phyloP scores from a whole-genome alignment of 2,797 vertebrate genomes.

The Alca torda region DNA sequence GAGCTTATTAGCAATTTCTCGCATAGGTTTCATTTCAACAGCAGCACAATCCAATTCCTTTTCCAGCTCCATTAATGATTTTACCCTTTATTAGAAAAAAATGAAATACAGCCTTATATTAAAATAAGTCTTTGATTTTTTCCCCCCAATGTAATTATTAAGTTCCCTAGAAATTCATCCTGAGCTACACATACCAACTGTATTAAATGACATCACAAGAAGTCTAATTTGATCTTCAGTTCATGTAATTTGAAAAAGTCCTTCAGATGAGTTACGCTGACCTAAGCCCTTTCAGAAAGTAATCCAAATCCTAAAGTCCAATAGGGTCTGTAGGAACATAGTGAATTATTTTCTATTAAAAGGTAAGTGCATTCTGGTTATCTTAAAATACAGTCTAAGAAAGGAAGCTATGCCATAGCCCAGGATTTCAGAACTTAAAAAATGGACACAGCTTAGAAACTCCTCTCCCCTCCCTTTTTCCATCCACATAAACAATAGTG shows the following conservation, averaged over 20 bases:
- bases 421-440: neutral
- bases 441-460: neutral
- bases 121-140: neutral
- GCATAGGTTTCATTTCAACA: constrained; percentile 80
- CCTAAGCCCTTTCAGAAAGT: neutral
- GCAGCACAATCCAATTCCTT: constrained; percentile 79
- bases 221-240: constrained; percentile 3
- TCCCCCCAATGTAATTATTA: neutral
- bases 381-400: neutral
- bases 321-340: neutral
- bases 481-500: neutral
- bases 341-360: neutral
- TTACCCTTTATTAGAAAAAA: constrained; percentile 79
- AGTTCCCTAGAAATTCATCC: constrained; percentile 7
- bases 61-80: constrained; percentile 84
- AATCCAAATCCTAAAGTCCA: neutral
- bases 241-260: neutral
- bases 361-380: neutral
- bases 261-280: constrained; percentile 4
- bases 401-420: neutral
- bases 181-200: neutral
- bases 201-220: constrained; percentile 13
- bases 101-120: constrained; percentile 24
- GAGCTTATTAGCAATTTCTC: constrained; percentile 72
- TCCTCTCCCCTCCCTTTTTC: neutral